A percentile compares a stretch with the other conserved stretches of the same genome.
phyloP scores from a whole-genome alignment of 2,113 vertebrate genomes.

The Corythoichthys haematopterus region DNA sequence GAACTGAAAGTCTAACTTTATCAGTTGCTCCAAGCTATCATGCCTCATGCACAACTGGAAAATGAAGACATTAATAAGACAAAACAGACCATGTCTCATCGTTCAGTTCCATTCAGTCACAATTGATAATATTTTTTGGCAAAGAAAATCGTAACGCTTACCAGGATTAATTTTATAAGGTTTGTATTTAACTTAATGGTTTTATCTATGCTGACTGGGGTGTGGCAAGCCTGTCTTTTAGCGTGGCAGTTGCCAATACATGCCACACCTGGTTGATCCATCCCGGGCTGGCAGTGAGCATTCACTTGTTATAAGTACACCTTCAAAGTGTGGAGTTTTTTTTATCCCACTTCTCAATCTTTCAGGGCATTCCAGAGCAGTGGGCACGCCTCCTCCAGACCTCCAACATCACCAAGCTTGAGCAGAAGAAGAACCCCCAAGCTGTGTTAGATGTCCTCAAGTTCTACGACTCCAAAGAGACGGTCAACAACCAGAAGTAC shows the following conservation, averaged over 20 bases:
- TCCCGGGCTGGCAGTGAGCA: too few relatives aligned
- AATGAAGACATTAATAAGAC: background rate
- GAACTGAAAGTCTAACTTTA: background rate
- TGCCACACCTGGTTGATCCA: too few relatives aligned
- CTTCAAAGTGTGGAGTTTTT: background rate
- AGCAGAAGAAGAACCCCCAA: slow-evolving; percentile 98
- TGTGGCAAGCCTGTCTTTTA: too few relatives aligned
- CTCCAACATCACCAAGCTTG: slow-evolving; percentile 96
- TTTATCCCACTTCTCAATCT: background rate
- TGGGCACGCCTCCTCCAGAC: slow-evolving; percentile 97
- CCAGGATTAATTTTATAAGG: background rate
- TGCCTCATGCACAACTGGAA: background rate
- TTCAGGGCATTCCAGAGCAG: slow-evolving; percentile 94
- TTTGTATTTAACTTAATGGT: background rate
- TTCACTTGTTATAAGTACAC: background rate
- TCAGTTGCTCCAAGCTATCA: background rate
- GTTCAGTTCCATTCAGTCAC: background rate
- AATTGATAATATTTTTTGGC: background rate
- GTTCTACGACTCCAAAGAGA: slow-evolving; percentile 99
- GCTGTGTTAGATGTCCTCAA: slow-evolving; percentile 96
- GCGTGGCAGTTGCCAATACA: too few relatives aligned
- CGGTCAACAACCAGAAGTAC: slow-evolving; percentile 98
- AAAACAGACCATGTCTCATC: background rate
- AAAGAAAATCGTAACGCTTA: background rate
- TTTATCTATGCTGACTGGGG: too few relatives aligned